Conservation (phyloP, 2,888 invertebrate genomes). For the Hyles lineata region DNA sequence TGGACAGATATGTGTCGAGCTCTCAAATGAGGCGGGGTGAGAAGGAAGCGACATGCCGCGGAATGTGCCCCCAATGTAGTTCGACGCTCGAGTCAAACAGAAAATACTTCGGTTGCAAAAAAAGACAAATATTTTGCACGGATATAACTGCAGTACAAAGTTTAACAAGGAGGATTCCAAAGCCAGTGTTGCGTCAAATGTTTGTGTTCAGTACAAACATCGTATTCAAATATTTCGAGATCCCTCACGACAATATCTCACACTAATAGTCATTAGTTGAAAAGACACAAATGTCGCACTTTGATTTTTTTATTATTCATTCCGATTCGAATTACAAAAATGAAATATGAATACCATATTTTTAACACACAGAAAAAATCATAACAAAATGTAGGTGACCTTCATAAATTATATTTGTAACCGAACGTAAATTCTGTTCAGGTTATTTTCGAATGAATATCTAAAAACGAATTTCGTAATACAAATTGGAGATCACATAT, state of each 20-base stretch:
- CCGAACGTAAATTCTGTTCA: background rate
- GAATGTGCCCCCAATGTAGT: slow-evolving; percentile 69
- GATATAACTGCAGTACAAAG: background rate
- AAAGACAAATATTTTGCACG: slow-evolving; percentile 2
- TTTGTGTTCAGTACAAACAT: background rate
- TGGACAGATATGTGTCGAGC: slow-evolving; percentile 64
- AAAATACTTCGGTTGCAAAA: slow-evolving; percentile 26
- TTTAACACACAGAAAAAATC: slow-evolving; percentile 44
- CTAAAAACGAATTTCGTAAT: slow-evolving; percentile 21
- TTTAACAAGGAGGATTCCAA: background rate
- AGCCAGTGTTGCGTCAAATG: background rate
- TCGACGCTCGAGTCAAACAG: slow-evolving; percentile 33
- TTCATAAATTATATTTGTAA: slow-evolving; percentile 22
- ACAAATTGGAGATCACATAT: slow-evolving; percentile 11
- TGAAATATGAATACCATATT: slow-evolving; percentile 9
- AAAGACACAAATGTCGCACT: background rate
- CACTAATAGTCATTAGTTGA: background rate
- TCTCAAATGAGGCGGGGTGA: slow-evolving; percentile 61
- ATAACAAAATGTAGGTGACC: slow-evolving; percentile 38
- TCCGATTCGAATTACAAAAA: background rate
- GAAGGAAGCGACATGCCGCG: slow-evolving; percentile 60
- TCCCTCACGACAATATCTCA: background rate
- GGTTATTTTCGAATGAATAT: background rate
- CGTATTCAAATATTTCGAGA: background rate
- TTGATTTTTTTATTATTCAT: background rate